These are phyloP conservation scores for Exocentrus adspersus DNA, from an alignment of 2,888 invertebrate species.

Conservation along the genomic window DNA sequence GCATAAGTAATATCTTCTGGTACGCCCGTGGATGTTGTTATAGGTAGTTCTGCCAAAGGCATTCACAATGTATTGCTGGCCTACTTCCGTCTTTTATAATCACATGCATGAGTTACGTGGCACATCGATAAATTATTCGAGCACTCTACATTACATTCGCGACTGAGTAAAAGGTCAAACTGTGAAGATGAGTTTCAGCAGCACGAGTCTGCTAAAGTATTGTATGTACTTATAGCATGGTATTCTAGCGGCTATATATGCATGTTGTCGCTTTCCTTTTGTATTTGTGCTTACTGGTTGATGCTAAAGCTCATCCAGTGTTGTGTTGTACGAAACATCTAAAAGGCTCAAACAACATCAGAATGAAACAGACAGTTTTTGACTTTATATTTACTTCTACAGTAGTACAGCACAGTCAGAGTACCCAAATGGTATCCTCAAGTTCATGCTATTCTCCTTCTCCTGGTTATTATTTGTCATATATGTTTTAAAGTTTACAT, in stretches of 20 bases:
- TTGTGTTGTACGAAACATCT: no score
- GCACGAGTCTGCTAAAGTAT: neutral
- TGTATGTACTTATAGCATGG: no score
- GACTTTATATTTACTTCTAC: no score
- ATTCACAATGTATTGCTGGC: constrained; percentile 18
- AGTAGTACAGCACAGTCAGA: no score
- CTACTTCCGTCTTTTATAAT: constrained; percentile 15
- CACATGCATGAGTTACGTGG: constrained; percentile 11
- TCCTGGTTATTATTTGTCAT: no score
- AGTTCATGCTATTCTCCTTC: no score
- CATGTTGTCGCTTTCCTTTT: neutral
- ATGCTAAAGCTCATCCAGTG: no score
- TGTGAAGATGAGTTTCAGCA: neutral
- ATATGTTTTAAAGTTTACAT: no score
- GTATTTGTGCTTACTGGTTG: neutral
- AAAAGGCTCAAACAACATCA: no score
- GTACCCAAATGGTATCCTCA: no score
- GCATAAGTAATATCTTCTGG: neutral
- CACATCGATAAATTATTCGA: constrained; percentile 16
- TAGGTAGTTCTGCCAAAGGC: neutral
- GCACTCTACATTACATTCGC: constrained; percentile 11
- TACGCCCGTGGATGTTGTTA: neutral
- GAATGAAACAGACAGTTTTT: no score
- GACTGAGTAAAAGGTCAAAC: constrained; percentile 10
- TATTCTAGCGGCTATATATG: no score